Evolutionary conservation across 2,797 vertebrate genomes (phyloP), one percentile per base, ranked within the genome.

Genomic region (Benthosema pterotum): DNA sequence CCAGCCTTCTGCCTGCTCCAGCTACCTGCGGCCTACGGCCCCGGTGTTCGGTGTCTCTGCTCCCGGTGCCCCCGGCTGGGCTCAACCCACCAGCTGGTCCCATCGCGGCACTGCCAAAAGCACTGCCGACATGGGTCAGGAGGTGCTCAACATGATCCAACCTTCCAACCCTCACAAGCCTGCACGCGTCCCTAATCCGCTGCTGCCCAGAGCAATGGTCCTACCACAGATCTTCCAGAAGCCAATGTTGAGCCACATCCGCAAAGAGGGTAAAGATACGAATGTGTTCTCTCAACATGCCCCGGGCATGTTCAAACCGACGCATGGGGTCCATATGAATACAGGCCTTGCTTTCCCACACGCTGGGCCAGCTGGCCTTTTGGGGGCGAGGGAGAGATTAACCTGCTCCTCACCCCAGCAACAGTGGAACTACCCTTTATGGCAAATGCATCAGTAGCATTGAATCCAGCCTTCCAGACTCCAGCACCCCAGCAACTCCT

Each of bases 191-290:
- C 91, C 96, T 32, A 95, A 79, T 75, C 93, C 95, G 77, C 85
- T 95, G 77, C 85, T 95, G 73, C 88, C 94, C 38, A 91, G 92
- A 79, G 84, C 94, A 0, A 89, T 99, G 72, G 94, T 95, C 67
- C 97, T 96, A 0, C 97, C 97, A 16, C 96, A 96, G 77, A 96
- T 95, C 83, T 99, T 98, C 89, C 93, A 91, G 86, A 96, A 97
- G 64, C 90, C 28, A 45, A 86, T 91, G 60, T 68, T 80, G 60
- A 97, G 94, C 71, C 80, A 87, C 0, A 75, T 88, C 52, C 80
- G 70, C n/a, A 90, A 90, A 69, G 93, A 94, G 81, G 84, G 78
- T 82, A 94, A 93, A 72, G 94, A 97, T 22, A 77, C 89, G n/a
- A 94, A 94, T 70, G 80, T 89, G 49, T 96, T 95, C 84, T 72